These are phyloP conservation scores for Tolmerus cingulatus DNA, from an alignment of 2,888 invertebrate species.

Conservation along the genomic window DNA sequence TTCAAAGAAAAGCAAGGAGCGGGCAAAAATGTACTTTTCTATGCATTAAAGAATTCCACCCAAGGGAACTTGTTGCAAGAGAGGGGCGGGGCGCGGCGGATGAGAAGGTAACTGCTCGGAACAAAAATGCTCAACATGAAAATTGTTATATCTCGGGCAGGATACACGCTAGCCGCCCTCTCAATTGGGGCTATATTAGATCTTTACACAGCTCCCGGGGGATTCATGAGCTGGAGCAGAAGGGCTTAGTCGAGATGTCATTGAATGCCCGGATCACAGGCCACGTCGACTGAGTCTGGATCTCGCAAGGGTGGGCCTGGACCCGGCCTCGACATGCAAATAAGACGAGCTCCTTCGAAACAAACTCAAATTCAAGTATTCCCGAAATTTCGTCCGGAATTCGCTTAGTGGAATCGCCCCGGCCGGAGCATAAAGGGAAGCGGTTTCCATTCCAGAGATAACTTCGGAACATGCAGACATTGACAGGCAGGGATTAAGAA, in stretches of 20 bases:
- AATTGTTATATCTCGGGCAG: constrained; percentile 2
- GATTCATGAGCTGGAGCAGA: neutral
- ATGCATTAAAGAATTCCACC: constrained; percentile 31
- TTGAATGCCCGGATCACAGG: neutral
- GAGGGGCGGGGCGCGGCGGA: neutral
- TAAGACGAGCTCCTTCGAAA: constrained; percentile 19
- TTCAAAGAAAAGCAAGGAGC: neutral
- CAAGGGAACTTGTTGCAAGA: constrained; percentile 2
- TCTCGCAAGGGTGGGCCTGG: neutral
- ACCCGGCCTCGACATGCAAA: neutral
- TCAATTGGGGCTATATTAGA: neutral
- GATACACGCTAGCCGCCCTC: neutral
- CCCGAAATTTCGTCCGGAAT: constrained; percentile 18
- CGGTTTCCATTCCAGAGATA: constrained; percentile 17
- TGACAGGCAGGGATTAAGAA: neutral
- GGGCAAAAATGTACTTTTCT: neutral
- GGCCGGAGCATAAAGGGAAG: neutral
- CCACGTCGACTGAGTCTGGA: neutral
- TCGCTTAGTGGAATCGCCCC: constrained; percentile 5
- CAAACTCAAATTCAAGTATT: constrained; percentile 5
- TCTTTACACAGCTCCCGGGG: neutral
- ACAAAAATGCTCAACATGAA: constrained; percentile 15
- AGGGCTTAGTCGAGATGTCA: neutral
- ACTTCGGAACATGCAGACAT: neutral
- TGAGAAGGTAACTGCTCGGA: constrained; percentile 4